These are phyloP conservation scores for Archivesica marissinica DNA, from an alignment of 1,140 invertebrate species.

Conservation along the genomic window DNA sequence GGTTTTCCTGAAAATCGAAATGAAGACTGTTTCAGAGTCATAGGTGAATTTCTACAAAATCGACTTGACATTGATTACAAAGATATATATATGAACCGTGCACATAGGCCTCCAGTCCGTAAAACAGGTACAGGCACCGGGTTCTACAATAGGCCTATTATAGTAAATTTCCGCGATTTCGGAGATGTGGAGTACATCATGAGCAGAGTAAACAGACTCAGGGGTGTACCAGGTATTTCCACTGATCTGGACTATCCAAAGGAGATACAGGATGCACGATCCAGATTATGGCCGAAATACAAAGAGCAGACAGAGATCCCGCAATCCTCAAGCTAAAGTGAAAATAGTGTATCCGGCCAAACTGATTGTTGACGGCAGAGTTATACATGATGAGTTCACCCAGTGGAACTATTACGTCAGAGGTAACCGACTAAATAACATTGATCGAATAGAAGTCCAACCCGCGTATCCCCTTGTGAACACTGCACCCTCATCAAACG, in stretches of 20 bases:
- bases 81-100: constrained; percentile 35
- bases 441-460: background rate
- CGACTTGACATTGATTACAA: constrained; percentile 7
- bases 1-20: constrained; percentile 32
- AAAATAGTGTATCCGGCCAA: constrained; percentile 1
- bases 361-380: background rate
- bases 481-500: too few species aligned
- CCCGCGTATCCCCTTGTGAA: too few species aligned
- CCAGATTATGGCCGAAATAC: constrained; percentile 21
- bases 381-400: background rate
- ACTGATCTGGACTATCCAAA: constrained; percentile 33
- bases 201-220: constrained; percentile 16
- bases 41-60: constrained; percentile 1
- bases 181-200: constrained; percentile 11
- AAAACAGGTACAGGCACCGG: background rate
- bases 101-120: constrained; percentile 1
- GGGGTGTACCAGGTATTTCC: constrained; percentile 12
- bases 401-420: background rate
- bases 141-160: constrained; percentile 23
- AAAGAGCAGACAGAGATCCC: constrained; percentile 3
- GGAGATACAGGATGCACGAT: constrained; percentile 41
- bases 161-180: constrained; percentile 41
- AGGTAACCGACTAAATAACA: background rate
- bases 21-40: constrained; percentile 26
- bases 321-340: background rate